Percentiles rank a stretch among this genome's conserved stretches.
These are phyloP conservation scores for Pithys albifrons DNA, from an alignment of 2,113 vertebrate genomes.

Conservation along the genomic window DNA sequence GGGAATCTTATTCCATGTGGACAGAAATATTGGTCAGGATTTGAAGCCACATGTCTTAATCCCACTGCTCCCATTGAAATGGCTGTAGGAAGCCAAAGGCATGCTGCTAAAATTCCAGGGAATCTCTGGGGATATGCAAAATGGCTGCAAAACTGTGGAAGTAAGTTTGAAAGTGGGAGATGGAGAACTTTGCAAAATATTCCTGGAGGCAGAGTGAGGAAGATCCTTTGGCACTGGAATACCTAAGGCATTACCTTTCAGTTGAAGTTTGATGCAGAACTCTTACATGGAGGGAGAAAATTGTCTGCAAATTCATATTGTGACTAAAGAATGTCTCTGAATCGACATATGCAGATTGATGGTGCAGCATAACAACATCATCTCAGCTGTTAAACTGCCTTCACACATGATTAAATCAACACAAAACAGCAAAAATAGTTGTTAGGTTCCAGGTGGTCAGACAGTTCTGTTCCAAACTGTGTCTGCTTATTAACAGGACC, in stretches of 20 bases:
- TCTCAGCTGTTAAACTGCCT: not conserved
- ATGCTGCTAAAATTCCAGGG: not conserved
- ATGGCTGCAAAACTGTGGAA: not conserved
- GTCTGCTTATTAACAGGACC: conserved; percentile 45
- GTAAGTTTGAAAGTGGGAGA: not conserved
- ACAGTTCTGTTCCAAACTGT: not conserved
- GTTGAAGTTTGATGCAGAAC: not conserved
- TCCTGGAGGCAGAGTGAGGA: not conserved
- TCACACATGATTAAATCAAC: not conserved
- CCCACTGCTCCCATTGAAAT: not conserved
- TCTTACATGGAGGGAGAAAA: not conserved
- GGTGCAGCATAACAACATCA: not conserved
- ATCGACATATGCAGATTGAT: not conserved
- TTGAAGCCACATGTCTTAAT: not conserved
- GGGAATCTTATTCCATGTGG: not conserved
- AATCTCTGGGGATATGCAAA: not conserved
- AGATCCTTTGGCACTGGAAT: not conserved
- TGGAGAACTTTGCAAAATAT: not conserved
- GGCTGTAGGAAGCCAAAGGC: not conserved
- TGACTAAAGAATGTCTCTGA: not conserved
- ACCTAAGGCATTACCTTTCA: not conserved
- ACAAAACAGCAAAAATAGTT: not conserved
- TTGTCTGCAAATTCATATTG: not conserved
- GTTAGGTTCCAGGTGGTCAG: conserved; percentile 16
- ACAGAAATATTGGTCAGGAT: not conserved